Evolutionary conservation across 1,140 invertebrate species (phyloP).

Genomic region (Drosophila chauvacae): DNA sequence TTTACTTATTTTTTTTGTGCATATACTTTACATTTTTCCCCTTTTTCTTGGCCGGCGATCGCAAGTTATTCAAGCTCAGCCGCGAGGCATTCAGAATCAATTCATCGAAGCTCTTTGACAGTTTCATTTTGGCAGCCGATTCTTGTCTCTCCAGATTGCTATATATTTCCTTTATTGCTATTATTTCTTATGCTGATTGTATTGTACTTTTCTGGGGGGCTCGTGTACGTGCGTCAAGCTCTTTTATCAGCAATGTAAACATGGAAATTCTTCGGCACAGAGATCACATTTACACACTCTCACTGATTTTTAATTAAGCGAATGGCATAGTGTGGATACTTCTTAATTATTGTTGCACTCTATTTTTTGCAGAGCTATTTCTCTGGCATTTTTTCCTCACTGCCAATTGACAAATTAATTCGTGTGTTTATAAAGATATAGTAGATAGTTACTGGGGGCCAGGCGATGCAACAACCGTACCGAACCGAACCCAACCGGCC

Average conservation of each 20-base stretch:
- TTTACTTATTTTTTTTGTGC: not conserved
- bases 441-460: conserved; percentile 3
- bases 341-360: conserved; percentile 22
- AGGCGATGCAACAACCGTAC: conserved; percentile 12
- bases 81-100: conserved; percentile 80
- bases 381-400: not conserved
- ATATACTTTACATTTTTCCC: conserved; percentile 79
- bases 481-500: conserved; percentile 19
- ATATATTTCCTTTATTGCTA: conserved; percentile 15
- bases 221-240: conserved; percentile 39
- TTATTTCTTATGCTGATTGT: conserved; percentile 6
- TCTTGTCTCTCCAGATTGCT: conserved; percentile 1
- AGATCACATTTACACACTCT: conserved; percentile 26
- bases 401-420: conserved; percentile 30
- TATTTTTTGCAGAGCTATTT: not conserved
- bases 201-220: conserved; percentile 19
- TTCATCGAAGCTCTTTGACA: conserved; percentile 83
- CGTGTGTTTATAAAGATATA: conserved; percentile 7
- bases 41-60: conserved; percentile 78
- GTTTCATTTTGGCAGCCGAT: conserved; percentile 70
- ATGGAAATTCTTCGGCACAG: conserved; percentile 35
- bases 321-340: conserved; percentile 28
- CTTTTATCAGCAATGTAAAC: conserved; percentile 27
- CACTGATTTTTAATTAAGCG: conserved; percentile 45
- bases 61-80: conserved; percentile 76